phyloP scores from a whole-genome alignment of 1,140 invertebrate species.

The Arctopsyche grandis region DNA sequence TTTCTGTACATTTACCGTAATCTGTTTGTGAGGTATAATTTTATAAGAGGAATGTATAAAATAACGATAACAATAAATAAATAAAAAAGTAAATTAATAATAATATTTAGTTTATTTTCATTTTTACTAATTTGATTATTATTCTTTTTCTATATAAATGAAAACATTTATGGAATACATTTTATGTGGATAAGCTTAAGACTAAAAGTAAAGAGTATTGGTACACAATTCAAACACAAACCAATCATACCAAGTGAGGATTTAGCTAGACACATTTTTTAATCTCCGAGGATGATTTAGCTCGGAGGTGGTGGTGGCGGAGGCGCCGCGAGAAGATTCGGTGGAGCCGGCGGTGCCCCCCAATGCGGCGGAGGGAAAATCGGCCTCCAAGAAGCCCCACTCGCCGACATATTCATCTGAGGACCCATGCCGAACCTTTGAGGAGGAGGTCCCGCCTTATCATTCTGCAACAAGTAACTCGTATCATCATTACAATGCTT shows the following conservation, averaged over 20 bases:
- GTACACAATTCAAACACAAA: background rate
- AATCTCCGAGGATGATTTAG: background rate
- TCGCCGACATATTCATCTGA: constrained; percentile 38
- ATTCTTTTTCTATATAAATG: background rate
- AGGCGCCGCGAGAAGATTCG: constrained; percentile 42
- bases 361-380: constrained; percentile 55
- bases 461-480: constrained; percentile 30
- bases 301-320: constrained; percentile 57
- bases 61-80: constrained; percentile 22
- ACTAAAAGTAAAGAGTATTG: background rate
- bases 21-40: constrained; percentile 43
- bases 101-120: background rate
- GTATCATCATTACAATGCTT: too few species aligned
- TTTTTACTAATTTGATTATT: background rate
- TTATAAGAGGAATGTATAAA: constrained; percentile 28
- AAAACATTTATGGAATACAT: background rate
- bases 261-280: too few species aligned
- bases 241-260: too few species aligned
- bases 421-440: constrained; percentile 39
- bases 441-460: constrained; percentile 28
- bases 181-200: too few species aligned
- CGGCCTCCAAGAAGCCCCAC: constrained; percentile 33
- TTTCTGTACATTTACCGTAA: constrained; percentile 42
- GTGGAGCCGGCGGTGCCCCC: constrained; percentile 52
- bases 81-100: background rate